Percentiles rank a stretch among this genome's conserved stretches.
Conservation (phyloP, 2,113 vertebrate genomes). For the Apaloderma vittatum region DNA sequence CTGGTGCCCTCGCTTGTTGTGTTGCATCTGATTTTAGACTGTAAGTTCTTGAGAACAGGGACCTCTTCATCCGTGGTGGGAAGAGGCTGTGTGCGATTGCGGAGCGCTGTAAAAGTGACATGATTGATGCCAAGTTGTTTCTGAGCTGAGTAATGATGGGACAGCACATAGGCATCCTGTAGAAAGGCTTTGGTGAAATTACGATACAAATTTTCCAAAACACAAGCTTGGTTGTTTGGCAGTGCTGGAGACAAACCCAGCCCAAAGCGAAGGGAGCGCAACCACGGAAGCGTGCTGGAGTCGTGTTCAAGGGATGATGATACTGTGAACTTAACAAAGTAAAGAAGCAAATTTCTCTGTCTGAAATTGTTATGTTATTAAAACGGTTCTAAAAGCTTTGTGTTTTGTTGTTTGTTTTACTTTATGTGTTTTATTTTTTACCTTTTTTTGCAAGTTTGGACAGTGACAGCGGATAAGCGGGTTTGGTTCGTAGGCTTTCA, state of each 20-base stretch:
- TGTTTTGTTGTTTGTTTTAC: constrained; percentile 62
- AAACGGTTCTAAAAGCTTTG: constrained; percentile 51
- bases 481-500: background rate
- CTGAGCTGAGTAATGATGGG: background rate
- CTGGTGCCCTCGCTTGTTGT: background rate
- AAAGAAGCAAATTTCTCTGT: constrained; percentile 33
- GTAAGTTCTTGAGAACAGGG: constrained; percentile 65
- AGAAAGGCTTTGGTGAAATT: background rate
- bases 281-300: background rate
- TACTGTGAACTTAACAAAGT: background rate
- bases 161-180: background rate
- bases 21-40: constrained; percentile 30
- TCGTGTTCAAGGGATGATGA: background rate
- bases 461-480: background rate
- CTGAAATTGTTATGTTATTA: constrained; percentile 60
- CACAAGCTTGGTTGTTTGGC: background rate
- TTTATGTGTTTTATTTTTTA: background rate
- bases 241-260: background rate
- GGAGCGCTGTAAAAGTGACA: background rate
- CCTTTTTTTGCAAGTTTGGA: background rate
- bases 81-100: background rate
- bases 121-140: background rate
- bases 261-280: background rate
- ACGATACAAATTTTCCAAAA: background rate
- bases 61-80: background rate